Evolutionary conservation across 2,113 vertebrate species (phyloP).

Genomic region (Osmerus mordax): DNA sequence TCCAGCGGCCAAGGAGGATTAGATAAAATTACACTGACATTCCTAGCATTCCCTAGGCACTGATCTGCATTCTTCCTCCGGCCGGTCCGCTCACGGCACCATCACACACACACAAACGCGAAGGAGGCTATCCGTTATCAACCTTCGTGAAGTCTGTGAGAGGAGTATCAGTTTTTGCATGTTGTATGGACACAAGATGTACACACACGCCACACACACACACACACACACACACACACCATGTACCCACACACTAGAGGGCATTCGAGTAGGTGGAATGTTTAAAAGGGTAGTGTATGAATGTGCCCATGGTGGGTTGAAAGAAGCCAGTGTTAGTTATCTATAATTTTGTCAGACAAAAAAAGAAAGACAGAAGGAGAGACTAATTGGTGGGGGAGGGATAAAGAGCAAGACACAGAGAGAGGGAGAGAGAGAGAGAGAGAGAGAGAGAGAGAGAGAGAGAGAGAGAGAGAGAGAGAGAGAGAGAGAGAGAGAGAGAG

Average conservation of each 20-base stretch:
- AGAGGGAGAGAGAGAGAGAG: not conserved
- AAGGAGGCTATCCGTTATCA: not conserved
- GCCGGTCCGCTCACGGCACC: constrained; percentile 55
- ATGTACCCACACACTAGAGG: not conserved
- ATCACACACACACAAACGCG: constrained; percentile 28
- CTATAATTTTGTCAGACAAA: not conserved
- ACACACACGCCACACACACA: constrained; percentile 19
- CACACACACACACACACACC: not conserved
- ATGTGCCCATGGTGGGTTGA: not conserved
- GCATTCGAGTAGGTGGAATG: not conserved
- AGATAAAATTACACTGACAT: constrained; percentile 65
- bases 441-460: not conserved
- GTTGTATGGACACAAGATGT: not conserved
- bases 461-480: not conserved
- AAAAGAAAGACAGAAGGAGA: not conserved
- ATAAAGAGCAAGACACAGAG: not conserved
- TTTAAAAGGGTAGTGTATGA: not conserved
- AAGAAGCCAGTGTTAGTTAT: not conserved
- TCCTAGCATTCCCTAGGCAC: constrained; percentile 67
- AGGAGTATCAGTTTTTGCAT: not conserved
- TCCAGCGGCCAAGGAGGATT: constrained; percentile 47
- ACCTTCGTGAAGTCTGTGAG: not conserved
- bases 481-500: not conserved
- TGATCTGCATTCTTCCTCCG: constrained; percentile 67
- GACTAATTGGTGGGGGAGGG: not conserved